Evolutionary conservation across 1,140 invertebrate genomes (phyloP).

Genomic region (Halesus radiatus): DNA sequence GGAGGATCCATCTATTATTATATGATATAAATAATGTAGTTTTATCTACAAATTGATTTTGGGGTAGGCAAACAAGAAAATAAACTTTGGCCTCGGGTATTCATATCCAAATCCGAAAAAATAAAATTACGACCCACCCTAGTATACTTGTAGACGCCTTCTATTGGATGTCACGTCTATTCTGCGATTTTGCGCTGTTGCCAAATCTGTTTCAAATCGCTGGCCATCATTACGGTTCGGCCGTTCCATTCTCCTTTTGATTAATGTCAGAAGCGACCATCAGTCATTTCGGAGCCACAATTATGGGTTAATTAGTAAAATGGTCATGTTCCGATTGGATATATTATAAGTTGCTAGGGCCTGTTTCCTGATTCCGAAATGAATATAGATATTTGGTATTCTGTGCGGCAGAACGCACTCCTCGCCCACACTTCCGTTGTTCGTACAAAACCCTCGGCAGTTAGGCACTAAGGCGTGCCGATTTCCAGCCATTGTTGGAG

Average conservation of each 20-base stretch:
- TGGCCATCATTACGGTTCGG: not conserved
- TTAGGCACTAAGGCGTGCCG: conserved; percentile 39
- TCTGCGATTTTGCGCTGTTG: not conserved
- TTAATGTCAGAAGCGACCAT: not conserved
- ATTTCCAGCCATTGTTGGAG: conserved; percentile 42
- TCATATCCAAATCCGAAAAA: no score
- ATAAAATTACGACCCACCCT: no score
- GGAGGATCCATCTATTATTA: no score
- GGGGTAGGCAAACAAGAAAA: no score
- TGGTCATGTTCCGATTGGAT: not conserved
- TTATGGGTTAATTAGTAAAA: conserved; percentile 22
- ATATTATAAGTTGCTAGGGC: not conserved
- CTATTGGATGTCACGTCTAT: conserved; percentile 7
- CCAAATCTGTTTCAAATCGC: conserved; percentile 16
- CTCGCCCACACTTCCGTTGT: conserved; percentile 47
- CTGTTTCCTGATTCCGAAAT: conserved; percentile 30
- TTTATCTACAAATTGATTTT: no score
- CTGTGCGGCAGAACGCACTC: conserved; percentile 33
- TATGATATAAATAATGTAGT: no score
- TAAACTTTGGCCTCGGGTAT: no score
- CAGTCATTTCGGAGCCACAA: not conserved
- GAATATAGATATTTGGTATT: conserved; percentile 45
- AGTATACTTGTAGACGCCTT: not conserved
- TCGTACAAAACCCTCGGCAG: not conserved
- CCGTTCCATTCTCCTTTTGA: not conserved